Evolutionary conservation across 2,797 vertebrate genomes (phyloP).

Genomic region (Clangula hyemalis): DNA sequence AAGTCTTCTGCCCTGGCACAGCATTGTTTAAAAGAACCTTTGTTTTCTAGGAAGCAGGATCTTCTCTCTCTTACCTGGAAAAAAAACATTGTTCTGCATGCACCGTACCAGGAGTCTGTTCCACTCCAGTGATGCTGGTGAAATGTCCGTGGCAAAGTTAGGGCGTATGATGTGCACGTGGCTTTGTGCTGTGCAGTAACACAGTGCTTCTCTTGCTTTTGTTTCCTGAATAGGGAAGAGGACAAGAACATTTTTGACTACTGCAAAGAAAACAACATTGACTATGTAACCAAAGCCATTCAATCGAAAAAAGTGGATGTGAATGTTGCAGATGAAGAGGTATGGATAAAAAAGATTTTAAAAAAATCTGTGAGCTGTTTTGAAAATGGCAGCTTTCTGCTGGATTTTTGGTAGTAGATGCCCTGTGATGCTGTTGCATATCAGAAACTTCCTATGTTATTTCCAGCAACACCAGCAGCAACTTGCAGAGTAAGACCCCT

Average conservation of each 20-base stretch:
- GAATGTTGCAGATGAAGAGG: conserved; percentile 94
- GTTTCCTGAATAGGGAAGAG: conserved; percentile 88
- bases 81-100: neutral
- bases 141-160: conserved; percentile 21
- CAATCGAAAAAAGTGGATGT: conserved; percentile 89
- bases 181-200: conserved; percentile 49
- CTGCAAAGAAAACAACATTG: conserved; percentile 98
- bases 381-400: neutral
- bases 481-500: neutral
- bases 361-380: neutral
- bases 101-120: neutral
- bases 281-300: conserved; percentile 90
- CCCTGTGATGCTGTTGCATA: neutral
- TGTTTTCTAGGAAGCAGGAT: neutral
- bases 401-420: neutral
- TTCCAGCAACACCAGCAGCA: neutral
- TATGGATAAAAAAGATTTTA: conserved; percentile 72
- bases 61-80: neutral
- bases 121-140: neutral
- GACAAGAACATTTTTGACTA: conserved; percentile 99
- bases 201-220: conserved; percentile 30
- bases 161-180: neutral
- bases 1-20: neutral
- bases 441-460: neutral
- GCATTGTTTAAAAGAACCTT: neutral